Percentiles rank a stretch among this genome's conserved stretches.
Conservation (phyloP, 2,888 invertebrate genomes). For the Ligdia adustata region DNA sequence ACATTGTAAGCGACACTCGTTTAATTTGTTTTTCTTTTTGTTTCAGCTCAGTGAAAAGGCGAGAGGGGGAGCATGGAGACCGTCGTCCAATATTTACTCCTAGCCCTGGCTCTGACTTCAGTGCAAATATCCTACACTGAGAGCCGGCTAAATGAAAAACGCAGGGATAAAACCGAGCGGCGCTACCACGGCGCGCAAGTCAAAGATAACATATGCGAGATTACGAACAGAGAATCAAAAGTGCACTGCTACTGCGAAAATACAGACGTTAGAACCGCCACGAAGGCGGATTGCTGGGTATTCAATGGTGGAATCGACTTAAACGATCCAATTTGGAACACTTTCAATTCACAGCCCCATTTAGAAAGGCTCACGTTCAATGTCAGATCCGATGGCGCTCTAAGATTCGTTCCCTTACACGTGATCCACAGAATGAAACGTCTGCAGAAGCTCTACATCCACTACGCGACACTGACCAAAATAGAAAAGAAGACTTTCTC, state of each 20-base stretch:
- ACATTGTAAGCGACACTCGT: conserved; percentile 27
- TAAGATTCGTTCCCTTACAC: conserved; percentile 88
- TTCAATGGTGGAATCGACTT: conserved; percentile 87
- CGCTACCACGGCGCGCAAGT: conserved; percentile 65
- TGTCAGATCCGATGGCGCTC: conserved; percentile 87
- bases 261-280: conserved; percentile 82
- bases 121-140: conserved; percentile 81
- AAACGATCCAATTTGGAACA: conserved; percentile 88
- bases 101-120: conserved; percentile 78
- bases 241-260: conserved; percentile 88
- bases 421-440: conserved; percentile 86
- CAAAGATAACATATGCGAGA: conserved; percentile 84
- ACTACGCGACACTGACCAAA: conserved; percentile 88
- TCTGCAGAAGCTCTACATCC: conserved; percentile 87
- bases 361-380: conserved; percentile 88
- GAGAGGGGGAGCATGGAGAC: conserved; percentile 70
- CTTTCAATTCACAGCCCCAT: conserved; percentile 88
- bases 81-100: conserved; percentile 78
- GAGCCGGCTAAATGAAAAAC: conserved; percentile 81
- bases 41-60: conserved; percentile 65
- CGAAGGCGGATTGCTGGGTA: conserved; percentile 91
- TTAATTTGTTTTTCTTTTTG: conserved; percentile 60
- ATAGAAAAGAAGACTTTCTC: conserved; percentile 90
- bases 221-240: conserved; percentile 80
- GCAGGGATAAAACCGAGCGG: conserved; percentile 78